These are phyloP conservation scores for Calameuta idolon DNA, from an alignment of 2,888 invertebrate species.

Conservation along the genomic window DNA sequence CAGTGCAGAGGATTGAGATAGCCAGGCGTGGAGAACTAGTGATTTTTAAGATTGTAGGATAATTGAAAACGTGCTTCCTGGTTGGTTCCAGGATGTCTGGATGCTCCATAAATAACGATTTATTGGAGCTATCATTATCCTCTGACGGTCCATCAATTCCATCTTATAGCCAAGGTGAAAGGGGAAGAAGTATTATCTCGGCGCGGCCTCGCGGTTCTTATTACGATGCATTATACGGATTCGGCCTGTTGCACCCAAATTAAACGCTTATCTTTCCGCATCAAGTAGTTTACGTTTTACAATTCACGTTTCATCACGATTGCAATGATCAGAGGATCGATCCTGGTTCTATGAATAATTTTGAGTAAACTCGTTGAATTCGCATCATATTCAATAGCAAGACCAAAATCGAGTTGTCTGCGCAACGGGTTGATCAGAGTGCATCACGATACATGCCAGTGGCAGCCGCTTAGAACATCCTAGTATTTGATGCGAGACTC, in stretches of 20 bases:
- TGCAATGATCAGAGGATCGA: no score
- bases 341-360: no score
- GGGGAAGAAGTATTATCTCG: slow-evolving; percentile 4
- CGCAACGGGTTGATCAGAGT: no score
- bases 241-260: background rate
- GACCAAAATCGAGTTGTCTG: no score
- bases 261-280: slow-evolving; percentile 2
- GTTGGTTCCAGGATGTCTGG: background rate
- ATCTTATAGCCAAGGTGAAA: background rate
- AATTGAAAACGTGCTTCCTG: slow-evolving; percentile 11
- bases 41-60: background rate
- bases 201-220: background rate
- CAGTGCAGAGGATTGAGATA: background rate
- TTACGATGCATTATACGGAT: slow-evolving; percentile 1
- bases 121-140: slow-evolving; percentile 7
- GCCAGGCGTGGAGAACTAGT: background rate
- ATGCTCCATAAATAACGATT: slow-evolving; percentile 6
- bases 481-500: no score
- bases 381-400: no score
- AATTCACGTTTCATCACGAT: no score
- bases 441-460: no score
- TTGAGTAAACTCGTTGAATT: no score
- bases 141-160: slow-evolving; percentile 3
- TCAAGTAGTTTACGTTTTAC: background rate
- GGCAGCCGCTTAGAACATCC: no score